Evolutionary conservation across 2,113 vertebrate genomes (phyloP).

Genomic region (Pterocles burchelli): DNA sequence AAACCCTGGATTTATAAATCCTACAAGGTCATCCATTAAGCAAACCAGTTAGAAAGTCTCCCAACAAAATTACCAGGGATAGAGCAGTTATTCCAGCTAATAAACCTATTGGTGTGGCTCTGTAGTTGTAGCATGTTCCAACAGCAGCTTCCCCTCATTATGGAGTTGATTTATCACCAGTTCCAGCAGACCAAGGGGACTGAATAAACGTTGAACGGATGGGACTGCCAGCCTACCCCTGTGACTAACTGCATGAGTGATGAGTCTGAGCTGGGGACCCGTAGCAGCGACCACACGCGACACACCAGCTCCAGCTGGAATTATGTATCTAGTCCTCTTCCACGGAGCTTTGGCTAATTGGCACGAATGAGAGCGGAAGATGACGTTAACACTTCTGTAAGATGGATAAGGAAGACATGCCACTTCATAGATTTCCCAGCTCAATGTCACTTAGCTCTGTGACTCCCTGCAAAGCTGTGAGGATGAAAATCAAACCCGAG

Average conservation of each 20-base stretch:
- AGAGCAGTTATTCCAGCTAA: not conserved
- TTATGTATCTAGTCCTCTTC: not conserved
- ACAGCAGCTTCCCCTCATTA: not conserved
- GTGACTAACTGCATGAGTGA: not conserved
- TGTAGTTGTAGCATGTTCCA: not conserved
- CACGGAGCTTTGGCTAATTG: not conserved
- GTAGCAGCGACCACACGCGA: not conserved
- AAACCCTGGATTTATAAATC: not conserved
- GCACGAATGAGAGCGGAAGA: not conserved
- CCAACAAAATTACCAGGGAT: not conserved
- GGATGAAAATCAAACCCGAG: not conserved
- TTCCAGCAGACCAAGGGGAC: not conserved
- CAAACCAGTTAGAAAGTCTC: not conserved
- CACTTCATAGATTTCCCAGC: not conserved
- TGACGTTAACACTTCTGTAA: not conserved
- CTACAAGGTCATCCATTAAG: not conserved
- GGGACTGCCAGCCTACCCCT: not conserved
- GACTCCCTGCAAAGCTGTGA: not conserved
- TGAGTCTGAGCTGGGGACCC: not conserved
- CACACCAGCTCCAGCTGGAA: not conserved
- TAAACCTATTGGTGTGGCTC: not conserved
- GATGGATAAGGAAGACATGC: not conserved
- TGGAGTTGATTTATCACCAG: not conserved
- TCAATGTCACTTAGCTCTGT: not conserved
- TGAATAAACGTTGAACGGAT: not conserved